Conservation (phyloP, 2,797 vertebrate species). For the Characodon lateralis region DNA sequence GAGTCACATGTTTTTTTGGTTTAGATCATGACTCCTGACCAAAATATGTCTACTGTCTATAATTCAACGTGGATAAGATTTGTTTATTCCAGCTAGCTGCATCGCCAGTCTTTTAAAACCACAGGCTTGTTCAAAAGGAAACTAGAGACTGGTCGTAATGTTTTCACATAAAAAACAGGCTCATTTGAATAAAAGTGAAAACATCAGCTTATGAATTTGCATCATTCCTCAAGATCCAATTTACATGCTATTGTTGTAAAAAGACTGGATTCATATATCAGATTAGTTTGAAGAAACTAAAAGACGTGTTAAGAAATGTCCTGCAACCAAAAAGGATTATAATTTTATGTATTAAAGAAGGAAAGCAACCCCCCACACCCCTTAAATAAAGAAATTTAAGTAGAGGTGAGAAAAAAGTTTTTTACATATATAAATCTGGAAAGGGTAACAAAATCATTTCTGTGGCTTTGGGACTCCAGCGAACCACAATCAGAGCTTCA, state of each 20-base stretch:
- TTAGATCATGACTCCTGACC: slow-evolving; percentile 22
- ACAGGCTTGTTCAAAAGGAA: background rate
- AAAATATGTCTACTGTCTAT: slow-evolving; percentile 7
- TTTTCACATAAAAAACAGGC: slow-evolving; percentile 29
- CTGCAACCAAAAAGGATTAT: background rate
- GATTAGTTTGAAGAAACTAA: background rate
- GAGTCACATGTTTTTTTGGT: slow-evolving; percentile 34
- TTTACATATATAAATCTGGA: no score
- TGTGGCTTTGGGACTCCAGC: no score
- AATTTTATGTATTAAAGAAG: background rate
- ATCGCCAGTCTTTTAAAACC: slow-evolving; percentile 17
- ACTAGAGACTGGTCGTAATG: slow-evolving; percentile 7
- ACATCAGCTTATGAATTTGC: slow-evolving; percentile 17
- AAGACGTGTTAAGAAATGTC: background rate
- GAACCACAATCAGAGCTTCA: no score
- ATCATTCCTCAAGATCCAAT: slow-evolving; percentile 31
- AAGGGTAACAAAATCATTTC: no score
- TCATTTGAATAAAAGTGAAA: slow-evolving; percentile 39
- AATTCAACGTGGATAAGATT: slow-evolving; percentile 9
- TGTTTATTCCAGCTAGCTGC: background rate
- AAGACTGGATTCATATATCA: slow-evolving; percentile 21
- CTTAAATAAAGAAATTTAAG: no score
- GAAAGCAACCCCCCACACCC: background rate
- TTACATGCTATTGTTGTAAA: slow-evolving; percentile 15
- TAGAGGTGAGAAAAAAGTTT: no score